Evolutionary conservation across 2,888 invertebrate species (phyloP).

Genomic region (Venustoraphidia nigricollis): DNA sequence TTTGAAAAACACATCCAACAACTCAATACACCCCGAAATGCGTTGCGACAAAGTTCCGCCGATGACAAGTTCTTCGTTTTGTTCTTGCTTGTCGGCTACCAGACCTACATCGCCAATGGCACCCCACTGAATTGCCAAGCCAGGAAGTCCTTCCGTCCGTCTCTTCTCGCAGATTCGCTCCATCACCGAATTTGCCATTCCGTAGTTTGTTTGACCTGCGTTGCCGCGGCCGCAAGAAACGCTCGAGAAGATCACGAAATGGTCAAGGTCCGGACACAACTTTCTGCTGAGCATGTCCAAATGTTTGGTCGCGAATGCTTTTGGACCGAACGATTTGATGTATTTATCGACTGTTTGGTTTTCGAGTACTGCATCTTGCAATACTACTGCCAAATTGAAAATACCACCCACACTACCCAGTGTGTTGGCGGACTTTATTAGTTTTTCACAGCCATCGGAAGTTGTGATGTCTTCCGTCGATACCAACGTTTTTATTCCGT

Average conservation of each 20-base stretch:
- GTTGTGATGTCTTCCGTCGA: constrained; percentile 58
- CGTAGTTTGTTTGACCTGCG: constrained; percentile 82
- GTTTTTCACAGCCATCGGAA: constrained; percentile 47
- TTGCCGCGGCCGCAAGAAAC: constrained; percentile 86
- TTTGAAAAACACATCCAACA: constrained; percentile 53
- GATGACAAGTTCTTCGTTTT: constrained; percentile 27
- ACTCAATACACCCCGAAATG: constrained; percentile 43
- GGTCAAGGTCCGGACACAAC: constrained; percentile 38
- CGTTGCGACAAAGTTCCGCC: constrained; percentile 52
- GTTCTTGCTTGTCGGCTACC: constrained; percentile 40
- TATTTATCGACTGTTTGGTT: constrained; percentile 61
- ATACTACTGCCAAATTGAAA: constrained; percentile 76
- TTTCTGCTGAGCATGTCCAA: constrained; percentile 52
- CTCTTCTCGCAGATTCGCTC: constrained; percentile 72
- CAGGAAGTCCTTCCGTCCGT: constrained; percentile 52
- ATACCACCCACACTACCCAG: constrained; percentile 66
- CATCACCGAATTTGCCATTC: constrained; percentile 80
- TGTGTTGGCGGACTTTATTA: constrained; percentile 45
- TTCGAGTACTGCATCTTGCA: constrained; percentile 59
- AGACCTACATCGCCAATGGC: constrained; percentile 77
- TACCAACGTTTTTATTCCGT: constrained; percentile 51
- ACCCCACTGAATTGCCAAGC: constrained; percentile 82
- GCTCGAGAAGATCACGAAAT: constrained; percentile 85
- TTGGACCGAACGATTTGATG: constrained; percentile 52
- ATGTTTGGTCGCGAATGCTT: constrained; percentile 65